These are phyloP conservation scores for Spodoptera frugiperda DNA, from an alignment of 1,140 invertebrate species.

Conservation along the genomic window DNA sequence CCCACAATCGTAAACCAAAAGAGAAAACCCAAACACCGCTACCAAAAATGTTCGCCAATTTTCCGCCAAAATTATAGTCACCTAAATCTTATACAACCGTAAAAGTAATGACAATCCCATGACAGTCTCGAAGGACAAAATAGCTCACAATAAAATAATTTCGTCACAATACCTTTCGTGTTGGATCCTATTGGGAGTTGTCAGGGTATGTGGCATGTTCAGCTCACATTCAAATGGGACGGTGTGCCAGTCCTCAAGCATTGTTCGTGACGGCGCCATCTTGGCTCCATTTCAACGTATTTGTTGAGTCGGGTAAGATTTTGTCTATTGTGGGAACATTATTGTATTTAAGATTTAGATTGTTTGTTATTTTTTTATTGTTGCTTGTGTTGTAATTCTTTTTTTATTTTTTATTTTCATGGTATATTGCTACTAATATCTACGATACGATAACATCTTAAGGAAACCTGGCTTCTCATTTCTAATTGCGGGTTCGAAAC, in stretches of 20 bases:
- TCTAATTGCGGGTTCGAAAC: too few relatives aligned
- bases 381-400: neutral
- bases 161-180: constrained; percentile 25
- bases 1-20: too few relatives aligned
- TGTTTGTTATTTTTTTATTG: neutral
- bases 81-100: too few relatives aligned
- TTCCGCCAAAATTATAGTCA: neutral
- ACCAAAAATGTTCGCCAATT: neutral
- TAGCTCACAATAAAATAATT: constrained; percentile 27
- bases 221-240: constrained; percentile 24
- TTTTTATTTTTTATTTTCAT: too few relatives aligned
- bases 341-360: neutral
- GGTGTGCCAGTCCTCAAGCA: constrained; percentile 3
- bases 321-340: neutral
- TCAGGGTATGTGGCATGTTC: constrained; percentile 46
- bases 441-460: too few relatives aligned
- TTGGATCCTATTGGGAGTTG: constrained; percentile 29
- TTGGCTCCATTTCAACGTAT: constrained; percentile 21
- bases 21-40: too few relatives aligned
- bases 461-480: too few relatives aligned
- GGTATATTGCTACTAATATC: too few relatives aligned
- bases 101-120: neutral
- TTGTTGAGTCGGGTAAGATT: constrained; percentile 27
- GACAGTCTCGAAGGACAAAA: neutral
- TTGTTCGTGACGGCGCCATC: constrained; percentile 26